Conservation (phyloP, 2,797 vertebrate genomes). For the Sebastes steindachneri region DNA sequence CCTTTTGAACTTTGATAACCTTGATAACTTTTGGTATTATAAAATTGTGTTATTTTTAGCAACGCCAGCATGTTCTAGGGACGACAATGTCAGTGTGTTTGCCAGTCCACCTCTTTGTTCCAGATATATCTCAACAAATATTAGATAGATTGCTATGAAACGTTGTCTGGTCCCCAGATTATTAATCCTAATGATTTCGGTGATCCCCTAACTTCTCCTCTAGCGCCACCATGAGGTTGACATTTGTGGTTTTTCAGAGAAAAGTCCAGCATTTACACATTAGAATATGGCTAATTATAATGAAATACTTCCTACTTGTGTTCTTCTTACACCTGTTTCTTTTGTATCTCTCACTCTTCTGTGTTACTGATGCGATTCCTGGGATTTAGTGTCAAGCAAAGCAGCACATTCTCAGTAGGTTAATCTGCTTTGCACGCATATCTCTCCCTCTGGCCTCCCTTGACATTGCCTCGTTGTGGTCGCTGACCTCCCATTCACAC, state of each 20-base stretch:
- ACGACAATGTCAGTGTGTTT: background rate
- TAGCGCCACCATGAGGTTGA: background rate
- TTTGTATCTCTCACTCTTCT: background rate
- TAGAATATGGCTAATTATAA: background rate
- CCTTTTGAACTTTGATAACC: slow-evolving; percentile 4
- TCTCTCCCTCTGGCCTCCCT: slow-evolving; percentile 36
- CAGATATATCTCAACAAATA: background rate
- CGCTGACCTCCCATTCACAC: slow-evolving; percentile 52
- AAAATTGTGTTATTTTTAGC: background rate
- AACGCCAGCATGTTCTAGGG: background rate
- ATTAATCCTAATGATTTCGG: background rate
- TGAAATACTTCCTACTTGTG: background rate
- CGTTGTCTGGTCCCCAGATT: background rate
- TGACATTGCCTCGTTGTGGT: slow-evolving; percentile 24
- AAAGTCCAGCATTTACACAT: background rate
- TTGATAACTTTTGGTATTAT: background rate
- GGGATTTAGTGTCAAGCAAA: slow-evolving; percentile 24
- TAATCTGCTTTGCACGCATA: slow-evolving; percentile 53
- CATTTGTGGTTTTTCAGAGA: background rate
- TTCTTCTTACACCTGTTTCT: slow-evolving; percentile 11
- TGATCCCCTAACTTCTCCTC: background rate
- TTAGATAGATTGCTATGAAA: background rate
- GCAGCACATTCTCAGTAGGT: slow-evolving; percentile 23
- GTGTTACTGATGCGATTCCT: background rate
- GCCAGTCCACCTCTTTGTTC: background rate